Percentiles rank a stretch among this genome's conserved stretches.
Conservation (phyloP, 2,888 invertebrate species). For the Acrocera orbiculus region DNA sequence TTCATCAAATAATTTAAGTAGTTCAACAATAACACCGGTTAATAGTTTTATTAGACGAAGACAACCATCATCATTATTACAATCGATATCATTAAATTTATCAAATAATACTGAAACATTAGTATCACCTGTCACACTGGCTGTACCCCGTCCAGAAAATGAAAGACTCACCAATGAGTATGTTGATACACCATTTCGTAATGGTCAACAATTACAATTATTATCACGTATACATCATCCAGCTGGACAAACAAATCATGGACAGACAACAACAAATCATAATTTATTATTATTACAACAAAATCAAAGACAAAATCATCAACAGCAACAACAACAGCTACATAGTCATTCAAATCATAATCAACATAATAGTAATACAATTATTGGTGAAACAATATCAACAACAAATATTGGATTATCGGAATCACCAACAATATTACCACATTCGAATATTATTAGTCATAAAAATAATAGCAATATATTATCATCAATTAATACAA, state of each 20-base stretch:
- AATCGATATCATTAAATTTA: slow-evolving; percentile 17
- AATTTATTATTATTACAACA: slow-evolving; percentile 36
- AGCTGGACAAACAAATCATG: slow-evolving; percentile 31
- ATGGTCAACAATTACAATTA: slow-evolving; percentile 32
- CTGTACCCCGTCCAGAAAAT: slow-evolving; percentile 65
- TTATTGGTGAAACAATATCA: slow-evolving; percentile 12
- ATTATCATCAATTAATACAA: slow-evolving; percentile 12
- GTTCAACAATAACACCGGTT: slow-evolving; percentile 20
- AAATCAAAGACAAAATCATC: slow-evolving; percentile 13
- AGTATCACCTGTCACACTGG: slow-evolving; percentile 34
- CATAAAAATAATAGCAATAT: slow-evolving; percentile 14
- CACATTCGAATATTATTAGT: slow-evolving; percentile 16
- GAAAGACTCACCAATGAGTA: slow-evolving; percentile 82
- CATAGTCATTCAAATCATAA: slow-evolving; percentile 12
- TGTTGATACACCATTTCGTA: slow-evolving; percentile 71
- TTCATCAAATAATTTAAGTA: slow-evolving; percentile 12
- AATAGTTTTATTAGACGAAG: slow-evolving; percentile 28
- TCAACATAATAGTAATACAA: slow-evolving; percentile 14
- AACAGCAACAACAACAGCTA: slow-evolving; percentile 14
- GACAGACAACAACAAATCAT: slow-evolving; percentile 34
- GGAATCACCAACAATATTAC: slow-evolving; percentile 14
- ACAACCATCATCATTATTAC: slow-evolving; percentile 23
- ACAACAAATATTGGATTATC: slow-evolving; percentile 6
- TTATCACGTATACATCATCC: slow-evolving; percentile 31
- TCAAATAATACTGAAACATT: slow-evolving; percentile 22